Base-by-base conservation (phyloP, 2,888 invertebrate genomes). In the Eudasyphora cyanicolor region DNA sequence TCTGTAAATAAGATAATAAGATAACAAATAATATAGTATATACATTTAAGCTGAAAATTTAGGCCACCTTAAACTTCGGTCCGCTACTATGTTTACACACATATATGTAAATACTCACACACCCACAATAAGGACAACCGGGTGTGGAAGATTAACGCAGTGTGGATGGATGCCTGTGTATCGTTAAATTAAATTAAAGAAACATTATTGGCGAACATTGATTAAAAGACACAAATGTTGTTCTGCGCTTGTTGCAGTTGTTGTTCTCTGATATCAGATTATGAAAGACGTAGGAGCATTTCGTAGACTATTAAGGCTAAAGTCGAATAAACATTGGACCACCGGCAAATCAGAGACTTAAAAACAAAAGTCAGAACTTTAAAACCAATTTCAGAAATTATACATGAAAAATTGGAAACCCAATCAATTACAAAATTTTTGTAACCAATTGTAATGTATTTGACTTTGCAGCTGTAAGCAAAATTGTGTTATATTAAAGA, bases 201-300 rank as follows among this genome's bases (percentile, higher is more conserved):
- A 84, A 84, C 84, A 81, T 84, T 84, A 81, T 84, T 84, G n/a
- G 84, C 84, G n/a, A 84, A 84, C 81, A 67, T 42, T 67, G 67
- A 67, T 67, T 67, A 67, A 42, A 21, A 62, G 32, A 17, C 35
- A 42, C 57, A 57, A 57, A 57, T 42, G 67, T 24, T 42, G 67
- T 67, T 45, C 45, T 29, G 60, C 60, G 27, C 29, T 42, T 67
- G 67, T 35, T 80, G 80, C 77, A 71, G 60, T 14, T 57, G 69
- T 70, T 70, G 71, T 71, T 51, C 69, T 69, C 38, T 79, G 76
- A 79, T 84, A 84, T 84, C 84, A 81, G 84, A 84, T 84, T 84
- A 84, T 84, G 84, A 84, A 67, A 81, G 81, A n/a, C n/a, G n/a
- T n/a, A n/a, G n/a, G n/a, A n/a, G n/a, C 78, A 69, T 71, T 76